phyloP scores from a whole-genome alignment of 1,140 invertebrate species.

The Acromyrmex echinatior region DNA sequence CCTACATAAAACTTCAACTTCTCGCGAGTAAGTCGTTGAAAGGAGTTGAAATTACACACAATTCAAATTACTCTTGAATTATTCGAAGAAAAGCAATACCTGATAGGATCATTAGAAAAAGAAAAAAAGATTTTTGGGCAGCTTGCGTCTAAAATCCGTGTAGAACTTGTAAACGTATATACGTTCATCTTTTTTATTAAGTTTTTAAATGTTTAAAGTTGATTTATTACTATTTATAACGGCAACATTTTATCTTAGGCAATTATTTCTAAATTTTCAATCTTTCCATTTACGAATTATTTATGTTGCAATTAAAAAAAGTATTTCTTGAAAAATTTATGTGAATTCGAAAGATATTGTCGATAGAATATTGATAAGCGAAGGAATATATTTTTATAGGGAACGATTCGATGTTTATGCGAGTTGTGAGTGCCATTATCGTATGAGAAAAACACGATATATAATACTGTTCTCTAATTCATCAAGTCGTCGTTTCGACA shows the following conservation, averaged over 20 bases:
- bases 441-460: constrained; percentile 15
- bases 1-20: constrained; percentile 38
- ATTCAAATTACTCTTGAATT: not conserved
- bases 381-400: not conserved
- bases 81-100: not conserved
- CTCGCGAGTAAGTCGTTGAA: constrained; percentile 18
- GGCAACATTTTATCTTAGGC: not conserved
- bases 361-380: not conserved
- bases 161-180: not conserved
- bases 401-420: constrained; percentile 24
- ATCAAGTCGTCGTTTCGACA: constrained; percentile 12
- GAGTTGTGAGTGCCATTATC: not conserved
- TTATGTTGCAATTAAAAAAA: not conserved
- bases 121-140: not conserved
- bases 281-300: not conserved
- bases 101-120: not conserved
- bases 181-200: not conserved
- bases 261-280: not conserved
- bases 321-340: not conserved
- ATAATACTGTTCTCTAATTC: constrained; percentile 32
- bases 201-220: not conserved
- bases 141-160: not conserved
- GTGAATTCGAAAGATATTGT: not conserved
- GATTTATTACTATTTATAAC: not conserved
- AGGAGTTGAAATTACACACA: constrained; percentile 20